Conservation (phyloP, 2,888 invertebrate genomes). For the Agonopterix subpropinquella region DNA sequence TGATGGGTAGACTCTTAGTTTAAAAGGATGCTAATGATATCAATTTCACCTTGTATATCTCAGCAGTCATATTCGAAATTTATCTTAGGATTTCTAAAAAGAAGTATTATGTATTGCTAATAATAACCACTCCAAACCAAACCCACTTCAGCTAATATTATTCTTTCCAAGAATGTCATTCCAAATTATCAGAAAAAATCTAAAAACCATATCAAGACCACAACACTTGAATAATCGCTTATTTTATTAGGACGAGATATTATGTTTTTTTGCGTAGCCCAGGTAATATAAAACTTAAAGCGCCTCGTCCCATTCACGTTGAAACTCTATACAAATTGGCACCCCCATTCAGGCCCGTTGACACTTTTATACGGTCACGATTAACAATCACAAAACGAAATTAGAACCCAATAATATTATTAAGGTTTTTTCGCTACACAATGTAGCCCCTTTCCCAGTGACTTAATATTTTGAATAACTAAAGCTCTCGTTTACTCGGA, state of each 20-base stretch:
- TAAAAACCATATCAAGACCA: slow-evolving; percentile 17
- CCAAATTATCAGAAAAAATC: not conserved
- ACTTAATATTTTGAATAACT: slow-evolving; percentile 48
- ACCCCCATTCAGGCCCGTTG: slow-evolving; percentile 59
- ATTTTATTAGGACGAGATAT: slow-evolving; percentile 44
- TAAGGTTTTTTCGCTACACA: slow-evolving; percentile 30
- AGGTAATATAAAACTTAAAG: slow-evolving; percentile 45
- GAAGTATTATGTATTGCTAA: slow-evolving; percentile 1
- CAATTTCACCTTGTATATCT: no score
- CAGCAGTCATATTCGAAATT: no score
- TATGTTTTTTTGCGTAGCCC: slow-evolving; percentile 39
- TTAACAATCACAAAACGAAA: slow-evolving; percentile 70
- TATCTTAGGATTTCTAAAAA: not conserved
- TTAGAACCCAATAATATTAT: slow-evolving; percentile 76
- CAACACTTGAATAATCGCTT: slow-evolving; percentile 47
- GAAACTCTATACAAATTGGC: slow-evolving; percentile 68
- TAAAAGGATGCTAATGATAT: no score
- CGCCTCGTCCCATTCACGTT: slow-evolving; percentile 41
- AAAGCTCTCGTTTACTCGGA: slow-evolving; percentile 39
- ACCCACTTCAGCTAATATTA: slow-evolving; percentile 24
- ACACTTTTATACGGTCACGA: slow-evolving; percentile 70
- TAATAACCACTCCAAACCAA: not conserved
- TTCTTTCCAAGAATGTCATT: slow-evolving; percentile 3
- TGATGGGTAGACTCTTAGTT: no score
- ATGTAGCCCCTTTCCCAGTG: slow-evolving; percentile 32